phyloP scores from a whole-genome alignment of 2,888 invertebrate species.

The Diarsia rubi region DNA sequence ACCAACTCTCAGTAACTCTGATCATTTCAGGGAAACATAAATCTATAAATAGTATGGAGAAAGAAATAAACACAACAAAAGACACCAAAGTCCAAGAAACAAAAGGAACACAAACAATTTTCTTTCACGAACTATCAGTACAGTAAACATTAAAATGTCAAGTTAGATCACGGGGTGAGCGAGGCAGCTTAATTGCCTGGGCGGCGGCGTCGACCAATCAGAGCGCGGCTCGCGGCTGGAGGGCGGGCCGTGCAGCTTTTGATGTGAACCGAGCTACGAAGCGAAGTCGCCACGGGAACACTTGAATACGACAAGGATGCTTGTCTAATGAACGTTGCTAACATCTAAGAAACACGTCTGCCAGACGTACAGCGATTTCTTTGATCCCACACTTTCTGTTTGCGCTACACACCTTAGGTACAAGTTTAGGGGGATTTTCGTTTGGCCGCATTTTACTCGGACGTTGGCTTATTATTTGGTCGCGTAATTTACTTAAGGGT shows the following conservation, averaged over 20 bases:
- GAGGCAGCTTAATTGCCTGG: conserved; percentile 87
- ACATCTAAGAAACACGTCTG: conserved; percentile 53
- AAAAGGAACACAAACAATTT: conserved; percentile 54
- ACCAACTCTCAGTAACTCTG: background rate
- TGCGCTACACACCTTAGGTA: conserved; percentile 6
- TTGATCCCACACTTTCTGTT: conserved; percentile 41
- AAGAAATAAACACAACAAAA: background rate
- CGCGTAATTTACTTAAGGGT: background rate
- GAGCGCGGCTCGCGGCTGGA: conserved; percentile 71
- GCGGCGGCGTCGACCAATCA: conserved; percentile 85
- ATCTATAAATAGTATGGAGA: background rate
- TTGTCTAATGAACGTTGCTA: conserved; percentile 63
- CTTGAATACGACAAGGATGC: conserved; percentile 63
- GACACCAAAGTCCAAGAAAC: conserved; percentile 37
- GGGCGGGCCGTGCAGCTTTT: conserved; percentile 84
- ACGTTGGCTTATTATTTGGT: background rate
- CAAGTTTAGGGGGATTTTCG: background rate
- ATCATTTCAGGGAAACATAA: background rate
- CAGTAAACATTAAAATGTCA: conserved; percentile 89
- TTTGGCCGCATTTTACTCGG: conserved; percentile 1
- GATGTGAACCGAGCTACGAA: conserved; percentile 85
- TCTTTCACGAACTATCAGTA: conserved; percentile 72
- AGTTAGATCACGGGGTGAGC: conserved; percentile 81
- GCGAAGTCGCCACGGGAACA: conserved; percentile 82
- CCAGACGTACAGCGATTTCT: conserved; percentile 20